Conservation (phyloP, 2,113 vertebrate genomes). For the Ptyas mucosa region DNA sequence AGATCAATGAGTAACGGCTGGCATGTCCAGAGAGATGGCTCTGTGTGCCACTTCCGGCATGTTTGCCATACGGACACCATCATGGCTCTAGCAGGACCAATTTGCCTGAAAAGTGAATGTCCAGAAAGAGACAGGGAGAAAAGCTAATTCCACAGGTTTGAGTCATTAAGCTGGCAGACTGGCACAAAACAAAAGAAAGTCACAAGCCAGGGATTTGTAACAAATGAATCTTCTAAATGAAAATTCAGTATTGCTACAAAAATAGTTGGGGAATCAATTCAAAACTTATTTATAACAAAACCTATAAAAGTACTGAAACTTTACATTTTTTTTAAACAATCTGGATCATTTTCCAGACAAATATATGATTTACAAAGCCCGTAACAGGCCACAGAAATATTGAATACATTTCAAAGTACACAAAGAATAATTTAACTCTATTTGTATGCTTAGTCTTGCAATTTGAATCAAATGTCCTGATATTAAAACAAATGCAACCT, state of each 20-base stretch:
- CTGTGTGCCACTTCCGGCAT: too few relatives aligned
- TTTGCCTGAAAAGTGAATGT: neutral
- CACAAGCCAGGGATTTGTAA: neutral
- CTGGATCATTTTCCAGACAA: neutral
- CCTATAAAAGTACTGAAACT: neutral
- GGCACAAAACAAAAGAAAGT: neutral
- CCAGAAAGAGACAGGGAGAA: neutral
- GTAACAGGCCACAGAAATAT: neutral
- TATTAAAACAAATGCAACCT: neutral
- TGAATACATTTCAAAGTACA: neutral
- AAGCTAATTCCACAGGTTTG: neutral
- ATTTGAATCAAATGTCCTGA: neutral
- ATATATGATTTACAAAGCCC: neutral
- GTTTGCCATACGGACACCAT: too few relatives aligned
- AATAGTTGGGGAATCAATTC: neutral
- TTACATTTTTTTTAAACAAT: neutral
- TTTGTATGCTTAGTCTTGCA: neutral
- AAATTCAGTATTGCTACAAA: neutral
- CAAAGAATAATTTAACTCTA: neutral
- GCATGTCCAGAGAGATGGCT: too few relatives aligned
- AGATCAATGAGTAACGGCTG: too few relatives aligned
- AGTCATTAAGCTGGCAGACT: neutral
- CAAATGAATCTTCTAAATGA: neutral
- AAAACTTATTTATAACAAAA: neutral
- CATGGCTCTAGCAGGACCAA: neutral